These are phyloP conservation scores for Diaperis boleti DNA, from an alignment of 2,888 invertebrate species.

Conservation along the genomic window DNA sequence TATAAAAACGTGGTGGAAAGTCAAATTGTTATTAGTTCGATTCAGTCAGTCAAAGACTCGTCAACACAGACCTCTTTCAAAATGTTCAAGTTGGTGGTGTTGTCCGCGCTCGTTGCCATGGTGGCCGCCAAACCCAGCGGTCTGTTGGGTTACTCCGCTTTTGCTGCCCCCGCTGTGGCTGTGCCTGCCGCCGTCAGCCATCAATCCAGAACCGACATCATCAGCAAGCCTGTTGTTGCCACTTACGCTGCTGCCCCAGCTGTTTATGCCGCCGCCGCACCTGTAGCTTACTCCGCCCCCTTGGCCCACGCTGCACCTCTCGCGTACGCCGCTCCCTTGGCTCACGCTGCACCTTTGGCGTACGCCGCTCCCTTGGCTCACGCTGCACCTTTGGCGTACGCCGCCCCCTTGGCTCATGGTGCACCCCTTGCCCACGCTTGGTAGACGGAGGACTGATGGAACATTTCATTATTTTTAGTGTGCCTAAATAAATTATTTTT, in stretches of 20 bases:
- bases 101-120: conserved; percentile 73
- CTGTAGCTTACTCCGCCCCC: conserved; percentile 29
- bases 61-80: conserved; percentile 47
- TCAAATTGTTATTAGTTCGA: conserved; percentile 24
- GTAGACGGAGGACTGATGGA: conserved; percentile 39
- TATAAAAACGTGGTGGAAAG: conserved; percentile 35
- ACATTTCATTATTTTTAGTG: too few relatives aligned
- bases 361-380: conserved; percentile 35
- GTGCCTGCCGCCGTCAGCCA: conserved; percentile 49
- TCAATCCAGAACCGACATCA: conserved; percentile 45
- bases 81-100: conserved; percentile 59
- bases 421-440: conserved; percentile 24
- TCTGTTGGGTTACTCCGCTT: conserved; percentile 39
- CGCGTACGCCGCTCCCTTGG: too few relatives aligned
- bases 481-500: conserved; percentile 29
- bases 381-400: too few relatives aligned
- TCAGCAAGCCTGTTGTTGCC: conserved; percentile 46
- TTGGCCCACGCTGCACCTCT: conserved; percentile 28
- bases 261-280: conserved; percentile 34
- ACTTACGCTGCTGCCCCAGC: conserved; percentile 42
- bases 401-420: conserved; percentile 13
- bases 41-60: conserved; percentile 41
- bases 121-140: conserved; percentile 68
- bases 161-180: conserved; percentile 51
- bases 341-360: conserved; percentile 40